Conservation (phyloP, 1,140 invertebrate genomes). For the Bombus waltoni region DNA sequence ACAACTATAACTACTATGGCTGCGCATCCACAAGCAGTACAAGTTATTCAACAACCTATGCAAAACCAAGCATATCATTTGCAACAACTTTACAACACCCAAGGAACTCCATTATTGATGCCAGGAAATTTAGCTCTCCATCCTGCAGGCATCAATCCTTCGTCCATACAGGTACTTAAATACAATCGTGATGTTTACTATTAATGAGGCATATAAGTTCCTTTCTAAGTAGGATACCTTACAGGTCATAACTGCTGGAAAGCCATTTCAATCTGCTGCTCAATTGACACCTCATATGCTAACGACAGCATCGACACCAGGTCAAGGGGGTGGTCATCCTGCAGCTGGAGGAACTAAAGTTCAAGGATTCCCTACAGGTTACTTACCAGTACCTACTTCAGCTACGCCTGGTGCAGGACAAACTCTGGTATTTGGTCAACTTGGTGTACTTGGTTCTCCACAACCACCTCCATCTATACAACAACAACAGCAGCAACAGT, state of each 20-base stretch:
- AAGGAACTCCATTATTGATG: slow-evolving; percentile 89
- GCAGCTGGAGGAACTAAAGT: slow-evolving; percentile 85
- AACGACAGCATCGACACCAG: slow-evolving; percentile 84
- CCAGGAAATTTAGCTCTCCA: slow-evolving; percentile 90
- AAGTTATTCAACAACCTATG: slow-evolving; percentile 92
- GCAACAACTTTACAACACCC: slow-evolving; percentile 91
- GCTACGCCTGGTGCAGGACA: slow-evolving; percentile 89
- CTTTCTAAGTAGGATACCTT: slow-evolving; percentile 48
- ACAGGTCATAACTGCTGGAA: slow-evolving; percentile 90
- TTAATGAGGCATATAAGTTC: slow-evolving; percentile 16
- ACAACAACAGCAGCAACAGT: slow-evolving; percentile 80
- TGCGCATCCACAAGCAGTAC: slow-evolving; percentile 83
- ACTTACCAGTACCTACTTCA: slow-evolving; percentile 89
- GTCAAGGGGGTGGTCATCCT: slow-evolving; percentile 87
- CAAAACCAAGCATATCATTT: slow-evolving; percentile 89
- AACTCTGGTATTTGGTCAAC: slow-evolving; percentile 91
- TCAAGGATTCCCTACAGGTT: slow-evolving; percentile 82
- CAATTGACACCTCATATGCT: slow-evolving; percentile 91
- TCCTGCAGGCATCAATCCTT: slow-evolving; percentile 88
- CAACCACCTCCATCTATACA: slow-evolving; percentile 82
- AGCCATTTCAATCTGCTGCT: slow-evolving; percentile 89
- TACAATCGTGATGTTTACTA: neutral
- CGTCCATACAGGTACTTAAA: slow-evolving; percentile 87
- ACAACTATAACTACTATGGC: slow-evolving; percentile 81
- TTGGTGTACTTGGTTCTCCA: slow-evolving; percentile 89